Evolutionary conservation across 1,140 invertebrate species (phyloP).

Genomic region (Pygmarrhopalites habei): DNA sequence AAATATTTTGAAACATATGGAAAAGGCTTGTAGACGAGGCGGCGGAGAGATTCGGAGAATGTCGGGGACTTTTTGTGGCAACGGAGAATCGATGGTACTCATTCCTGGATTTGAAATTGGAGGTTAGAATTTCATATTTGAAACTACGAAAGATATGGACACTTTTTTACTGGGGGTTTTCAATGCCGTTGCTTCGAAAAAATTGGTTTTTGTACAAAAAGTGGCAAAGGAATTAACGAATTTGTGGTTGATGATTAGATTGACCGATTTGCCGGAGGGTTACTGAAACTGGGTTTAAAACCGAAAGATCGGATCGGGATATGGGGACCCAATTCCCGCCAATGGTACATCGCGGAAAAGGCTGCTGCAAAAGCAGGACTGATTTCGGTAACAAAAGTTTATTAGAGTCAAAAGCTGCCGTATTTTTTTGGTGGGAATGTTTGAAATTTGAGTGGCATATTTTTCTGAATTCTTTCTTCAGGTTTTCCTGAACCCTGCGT

Average conservation of each 20-base stretch:
- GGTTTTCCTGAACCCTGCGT: conserved; percentile 79
- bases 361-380: conserved; percentile 74
- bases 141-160: not conserved
- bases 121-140: conserved; percentile 43
- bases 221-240: not conserved
- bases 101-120: conserved; percentile 54
- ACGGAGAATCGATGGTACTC: conserved; percentile 56
- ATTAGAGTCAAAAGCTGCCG: not conserved
- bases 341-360: conserved; percentile 73
- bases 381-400: conserved; percentile 60
- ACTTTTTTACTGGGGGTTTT: not conserved
- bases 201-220: not conserved
- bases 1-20: too few relatives aligned
- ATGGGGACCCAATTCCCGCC: conserved; percentile 76
- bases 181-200: not conserved
- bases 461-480: too few relatives aligned
- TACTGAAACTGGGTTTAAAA: conserved; percentile 65
- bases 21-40: conserved; percentile 54
- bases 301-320: conserved; percentile 77
- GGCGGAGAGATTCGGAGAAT: conserved; percentile 51
- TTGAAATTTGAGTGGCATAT: too few relatives aligned
- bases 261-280: conserved; percentile 70
- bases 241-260: conserved; percentile 47
- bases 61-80: conserved; percentile 50
- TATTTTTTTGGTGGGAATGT: not conserved